A percentile compares a stretch with the other conserved stretches of the same genome.
Evolutionary conservation across 2,113 vertebrate genomes (phyloP).

Genomic region (Eclectus roratus): DNA sequence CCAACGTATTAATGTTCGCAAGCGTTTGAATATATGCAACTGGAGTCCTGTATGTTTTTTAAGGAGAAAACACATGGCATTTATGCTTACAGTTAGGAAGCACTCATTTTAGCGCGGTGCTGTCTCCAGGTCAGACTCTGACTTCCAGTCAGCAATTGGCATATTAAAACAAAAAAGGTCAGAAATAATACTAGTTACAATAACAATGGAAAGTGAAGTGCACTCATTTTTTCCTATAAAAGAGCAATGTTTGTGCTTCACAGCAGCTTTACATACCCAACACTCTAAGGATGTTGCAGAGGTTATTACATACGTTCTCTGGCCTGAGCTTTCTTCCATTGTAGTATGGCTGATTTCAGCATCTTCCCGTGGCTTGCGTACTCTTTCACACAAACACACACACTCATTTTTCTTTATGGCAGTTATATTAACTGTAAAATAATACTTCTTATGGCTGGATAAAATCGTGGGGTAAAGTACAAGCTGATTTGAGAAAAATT

Average conservation of each 20-base stretch:
- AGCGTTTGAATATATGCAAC: neutral
- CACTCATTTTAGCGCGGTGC: rapidly evolving
- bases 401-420: neutral
- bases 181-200: neutral
- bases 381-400: neutral
- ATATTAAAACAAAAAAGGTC: neutral
- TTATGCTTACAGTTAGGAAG: neutral
- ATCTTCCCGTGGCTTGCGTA: neutral
- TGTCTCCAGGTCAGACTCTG: neutral
- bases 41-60: neutral
- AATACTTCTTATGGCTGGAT: neutral
- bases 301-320: neutral
- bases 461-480: neutral
- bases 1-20: rapidly evolving
- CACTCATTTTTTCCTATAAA: rapidly evolving
- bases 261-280: rapidly evolving
- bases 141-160: neutral
- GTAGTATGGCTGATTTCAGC: neutral
- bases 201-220: neutral
- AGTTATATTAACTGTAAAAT: neutral
- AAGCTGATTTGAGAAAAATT: neutral
- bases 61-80: neutral
- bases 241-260: neutral
- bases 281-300: neutral
- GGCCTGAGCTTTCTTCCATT: neutral